Conservation (phyloP, 2,888 invertebrate species). For the Leucophora obtusa region DNA sequence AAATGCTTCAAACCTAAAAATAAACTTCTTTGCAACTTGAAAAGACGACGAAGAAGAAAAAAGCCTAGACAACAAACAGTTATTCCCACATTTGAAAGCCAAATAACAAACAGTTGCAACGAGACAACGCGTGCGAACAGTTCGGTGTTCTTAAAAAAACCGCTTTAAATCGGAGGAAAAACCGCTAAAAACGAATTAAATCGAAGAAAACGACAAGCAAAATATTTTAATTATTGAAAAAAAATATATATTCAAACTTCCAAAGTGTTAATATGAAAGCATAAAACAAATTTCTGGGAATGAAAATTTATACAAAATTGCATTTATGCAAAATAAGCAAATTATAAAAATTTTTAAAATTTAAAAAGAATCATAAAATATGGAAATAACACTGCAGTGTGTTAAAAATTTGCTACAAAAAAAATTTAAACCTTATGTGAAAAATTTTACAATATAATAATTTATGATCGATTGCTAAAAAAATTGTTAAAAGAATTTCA, state of each 20-base stretch:
- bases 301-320: conserved; percentile 38
- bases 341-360: background rate
- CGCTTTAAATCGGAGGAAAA: background rate
- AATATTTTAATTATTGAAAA: background rate
- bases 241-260: conserved; percentile 1
- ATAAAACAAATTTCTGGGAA: conserved; percentile 19
- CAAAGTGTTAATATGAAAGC: conserved; percentile 4
- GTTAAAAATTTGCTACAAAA: conserved; percentile 9
- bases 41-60: conserved; percentile 41
- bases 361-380: background rate
- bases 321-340: conserved; percentile 38
- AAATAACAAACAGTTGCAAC: conserved; percentile 71
- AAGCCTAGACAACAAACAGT: conserved; percentile 54
- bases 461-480: conserved; percentile 50
- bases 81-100: conserved; percentile 64
- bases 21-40: conserved; percentile 56
- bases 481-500: conserved; percentile 30
- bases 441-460: conserved; percentile 15
- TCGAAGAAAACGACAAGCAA: conserved; percentile 13
- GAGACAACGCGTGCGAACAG: conserved; percentile 73
- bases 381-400: background rate
- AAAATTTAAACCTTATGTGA: background rate
- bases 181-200: conserved; percentile 6
- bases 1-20: conserved; percentile 60
- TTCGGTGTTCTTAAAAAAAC: conserved; percentile 50